phyloP scores from a whole-genome alignment of 2,888 invertebrate species.

The Pegoplata infirma region DNA sequence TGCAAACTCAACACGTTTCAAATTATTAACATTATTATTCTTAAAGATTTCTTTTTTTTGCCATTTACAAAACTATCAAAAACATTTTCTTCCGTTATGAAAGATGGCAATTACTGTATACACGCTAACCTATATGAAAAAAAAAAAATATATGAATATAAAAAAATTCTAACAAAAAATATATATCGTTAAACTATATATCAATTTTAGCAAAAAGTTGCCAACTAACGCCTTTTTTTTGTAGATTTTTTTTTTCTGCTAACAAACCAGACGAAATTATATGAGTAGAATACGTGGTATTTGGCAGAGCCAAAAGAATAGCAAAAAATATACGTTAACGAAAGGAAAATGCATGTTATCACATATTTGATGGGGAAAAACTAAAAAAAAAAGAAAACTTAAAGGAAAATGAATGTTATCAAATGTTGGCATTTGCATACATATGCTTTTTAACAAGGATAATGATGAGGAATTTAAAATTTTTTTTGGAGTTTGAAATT shows the following conservation, averaged over 20 bases:
- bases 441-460: neutral
- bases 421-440: conserved; percentile 30
- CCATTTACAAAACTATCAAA: conserved; percentile 8
- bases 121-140: conserved; percentile 27
- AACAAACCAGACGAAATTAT: conserved; percentile 18
- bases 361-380: conserved; percentile 31
- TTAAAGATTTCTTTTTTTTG: neutral
- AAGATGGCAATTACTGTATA: conserved; percentile 47
- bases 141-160: too few relatives aligned
- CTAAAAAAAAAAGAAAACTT: neutral
- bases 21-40: conserved; percentile 1
- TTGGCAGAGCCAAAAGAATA: conserved; percentile 2
- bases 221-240: conserved; percentile 43
- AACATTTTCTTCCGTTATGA: conserved; percentile 43
- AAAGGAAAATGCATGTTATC: conserved; percentile 38
- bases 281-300: conserved; percentile 48
- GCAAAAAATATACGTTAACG: neutral
- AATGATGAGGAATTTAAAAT: neutral
- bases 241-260: conserved; percentile 6
- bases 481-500: too few relatives aligned
- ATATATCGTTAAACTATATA: conserved; percentile 29
- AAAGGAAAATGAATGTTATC: conserved; percentile 43
- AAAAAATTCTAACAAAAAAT: too few relatives aligned
- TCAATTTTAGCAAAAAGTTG: conserved; percentile 33
- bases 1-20: conserved; percentile 31